Conservation (phyloP, 2,797 vertebrate species). For the Gymnocypris eckloni region DNA sequence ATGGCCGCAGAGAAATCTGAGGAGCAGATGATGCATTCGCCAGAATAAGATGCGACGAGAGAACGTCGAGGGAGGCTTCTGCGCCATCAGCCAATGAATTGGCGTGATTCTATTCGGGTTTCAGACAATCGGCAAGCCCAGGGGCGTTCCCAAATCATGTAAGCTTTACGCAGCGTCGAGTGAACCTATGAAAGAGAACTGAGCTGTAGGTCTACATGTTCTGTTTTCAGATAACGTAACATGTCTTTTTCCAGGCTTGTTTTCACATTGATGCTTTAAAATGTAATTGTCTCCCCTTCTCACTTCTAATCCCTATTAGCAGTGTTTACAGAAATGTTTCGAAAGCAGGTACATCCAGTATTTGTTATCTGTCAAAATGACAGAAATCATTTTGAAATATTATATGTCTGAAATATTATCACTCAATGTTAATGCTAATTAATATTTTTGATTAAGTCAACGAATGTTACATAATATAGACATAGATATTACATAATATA, state of each 20-base stretch:
- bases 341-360: neutral
- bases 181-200: no score
- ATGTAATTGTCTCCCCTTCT: neutral
- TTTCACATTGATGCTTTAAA: neutral
- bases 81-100: no score
- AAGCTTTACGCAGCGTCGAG: no score
- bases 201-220: no score
- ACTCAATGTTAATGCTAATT: neutral
- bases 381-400: neutral
- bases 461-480: neutral
- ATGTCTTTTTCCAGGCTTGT: neutral
- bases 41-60: no score
- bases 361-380: neutral
- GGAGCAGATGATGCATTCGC: no score
- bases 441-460: neutral
- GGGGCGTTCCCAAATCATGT: no score
- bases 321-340: neutral
- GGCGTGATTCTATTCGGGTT: no score
- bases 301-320: neutral
- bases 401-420: neutral
- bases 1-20: no score
- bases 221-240: no score
- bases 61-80: no score
- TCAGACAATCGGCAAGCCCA: no score
- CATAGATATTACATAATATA: neutral